phyloP scores from a whole-genome alignment of 2,113 vertebrate species.

The Mirza zaza region DNA sequence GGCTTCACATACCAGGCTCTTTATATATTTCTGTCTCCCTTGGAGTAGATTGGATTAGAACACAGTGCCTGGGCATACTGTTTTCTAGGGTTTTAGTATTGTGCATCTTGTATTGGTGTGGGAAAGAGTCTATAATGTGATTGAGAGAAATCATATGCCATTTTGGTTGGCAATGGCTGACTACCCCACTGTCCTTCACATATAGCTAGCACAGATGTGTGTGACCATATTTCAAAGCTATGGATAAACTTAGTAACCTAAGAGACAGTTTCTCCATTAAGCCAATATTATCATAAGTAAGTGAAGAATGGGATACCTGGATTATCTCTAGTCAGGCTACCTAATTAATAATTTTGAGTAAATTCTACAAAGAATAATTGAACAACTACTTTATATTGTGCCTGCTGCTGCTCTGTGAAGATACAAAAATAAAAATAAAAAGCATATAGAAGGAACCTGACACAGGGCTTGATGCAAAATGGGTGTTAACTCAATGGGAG shows the following conservation, averaged over 20 bases:
- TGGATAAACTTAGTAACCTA: neutral
- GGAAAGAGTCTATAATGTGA: neutral
- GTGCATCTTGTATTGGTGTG: neutral
- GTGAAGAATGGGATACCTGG: neutral
- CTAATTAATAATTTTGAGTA: neutral
- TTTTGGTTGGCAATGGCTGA: neutral
- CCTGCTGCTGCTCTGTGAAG: neutral
- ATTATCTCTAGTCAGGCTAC: neutral
- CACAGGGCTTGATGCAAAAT: neutral
- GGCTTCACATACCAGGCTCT: neutral
- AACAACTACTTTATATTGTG: neutral
- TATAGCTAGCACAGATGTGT: neutral
- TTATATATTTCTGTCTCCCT: neutral
- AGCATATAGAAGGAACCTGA: neutral
- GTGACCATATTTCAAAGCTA: neutral
- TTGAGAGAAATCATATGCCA: neutral
- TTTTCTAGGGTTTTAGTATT: neutral
- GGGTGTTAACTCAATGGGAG: neutral
- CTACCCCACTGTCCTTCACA: neutral
- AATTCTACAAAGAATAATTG: neutral
- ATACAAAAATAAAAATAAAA: neutral
- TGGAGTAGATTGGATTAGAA: neutral
- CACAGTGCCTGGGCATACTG: neutral
- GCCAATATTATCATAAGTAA: neutral
- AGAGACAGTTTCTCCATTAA: neutral